phyloP scores from a whole-genome alignment of 1,140 invertebrate species.

The Holcopasites calliopsidis region DNA sequence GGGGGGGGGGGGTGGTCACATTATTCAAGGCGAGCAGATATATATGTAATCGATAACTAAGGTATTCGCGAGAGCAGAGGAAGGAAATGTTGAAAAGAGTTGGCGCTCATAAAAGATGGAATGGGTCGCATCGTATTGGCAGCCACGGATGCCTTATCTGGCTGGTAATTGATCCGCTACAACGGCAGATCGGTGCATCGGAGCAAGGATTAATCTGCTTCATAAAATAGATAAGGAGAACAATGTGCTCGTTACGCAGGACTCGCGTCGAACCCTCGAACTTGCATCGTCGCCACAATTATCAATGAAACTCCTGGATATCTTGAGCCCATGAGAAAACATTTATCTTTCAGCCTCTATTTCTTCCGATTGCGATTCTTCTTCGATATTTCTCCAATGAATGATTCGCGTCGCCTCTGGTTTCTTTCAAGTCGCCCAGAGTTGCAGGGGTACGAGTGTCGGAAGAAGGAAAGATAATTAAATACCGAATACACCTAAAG shows the following conservation, averaged over 20 bases:
- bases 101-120: background rate
- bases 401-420: too few species aligned
- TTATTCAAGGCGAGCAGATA: background rate
- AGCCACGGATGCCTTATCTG: background rate
- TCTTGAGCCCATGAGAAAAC: background rate
- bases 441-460: too few species aligned
- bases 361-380: too few species aligned
- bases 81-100: background rate
- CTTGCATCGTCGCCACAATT: conserved; percentile 1
- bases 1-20: too few species aligned
- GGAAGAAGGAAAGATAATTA: too few species aligned
- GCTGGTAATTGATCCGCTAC: conserved; percentile 46
- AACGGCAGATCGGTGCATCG: conserved; percentile 8
- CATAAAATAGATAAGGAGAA: conserved; percentile 56
- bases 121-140: too few species aligned
- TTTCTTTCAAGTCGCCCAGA: too few species aligned
- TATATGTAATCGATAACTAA: conserved; percentile 12
- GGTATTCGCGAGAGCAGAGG: background rate
- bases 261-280: background rate
- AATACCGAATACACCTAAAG: too few species aligned
- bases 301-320: background rate
- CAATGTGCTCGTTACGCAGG: conserved; percentile 59
- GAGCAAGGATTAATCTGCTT: conserved; percentile 56
- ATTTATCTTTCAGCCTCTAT: background rate
- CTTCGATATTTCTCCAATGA: too few species aligned